Base-by-base conservation (phyloP, 2,797 vertebrate genomes). In the Coendou prehensilis region DNA sequence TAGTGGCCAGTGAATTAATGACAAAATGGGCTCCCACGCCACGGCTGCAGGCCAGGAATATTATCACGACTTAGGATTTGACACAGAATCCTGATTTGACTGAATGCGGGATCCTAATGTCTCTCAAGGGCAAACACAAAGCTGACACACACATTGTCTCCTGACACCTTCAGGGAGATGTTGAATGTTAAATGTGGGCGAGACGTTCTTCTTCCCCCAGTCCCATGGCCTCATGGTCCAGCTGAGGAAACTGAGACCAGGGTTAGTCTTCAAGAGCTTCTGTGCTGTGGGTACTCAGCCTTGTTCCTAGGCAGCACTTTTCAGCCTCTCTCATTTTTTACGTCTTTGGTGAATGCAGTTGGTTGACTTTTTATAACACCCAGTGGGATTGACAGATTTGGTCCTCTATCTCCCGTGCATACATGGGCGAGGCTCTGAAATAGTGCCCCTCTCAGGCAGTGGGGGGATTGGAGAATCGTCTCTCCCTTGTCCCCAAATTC, bases 221-320 rank as follows among this genome's bases (percentile, higher is more conserved):
- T 26, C 76, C 45, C 23, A 1, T 5, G 26, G 18, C 23, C 37
- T 75, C 30, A 4, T 67, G 20, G 57, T 89, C 4, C 52, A 2
- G 64, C 23, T 1, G 41, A 85, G 41, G 56, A 94, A 33, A 61
- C 15, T 0, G 6, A 52, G 56, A 47, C n/a, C 22, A 8, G 41
- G 45, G 52, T 61, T 20, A 1, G 9, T 28, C 52, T 14, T 50
- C 2, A 5, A 20, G 22, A 56, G 57, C 50, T 17, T 30, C 1
- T 0, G 8, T 6, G 18, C 9, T 0, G 10, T 59, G 7, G 2
- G 4, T 22, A 9, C 8, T 0, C 1, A 11, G 9, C 0, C 4
- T 9, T 0, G 2, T 4, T 17, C 26, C 61, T 50, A 37, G 1
- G 20, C 11, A 5, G 23, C 0, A 6, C 64, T 6, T n/a, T 50